phyloP scores from a whole-genome alignment of 2,797 vertebrate species.

The Halcyon smyrnensis region DNA sequence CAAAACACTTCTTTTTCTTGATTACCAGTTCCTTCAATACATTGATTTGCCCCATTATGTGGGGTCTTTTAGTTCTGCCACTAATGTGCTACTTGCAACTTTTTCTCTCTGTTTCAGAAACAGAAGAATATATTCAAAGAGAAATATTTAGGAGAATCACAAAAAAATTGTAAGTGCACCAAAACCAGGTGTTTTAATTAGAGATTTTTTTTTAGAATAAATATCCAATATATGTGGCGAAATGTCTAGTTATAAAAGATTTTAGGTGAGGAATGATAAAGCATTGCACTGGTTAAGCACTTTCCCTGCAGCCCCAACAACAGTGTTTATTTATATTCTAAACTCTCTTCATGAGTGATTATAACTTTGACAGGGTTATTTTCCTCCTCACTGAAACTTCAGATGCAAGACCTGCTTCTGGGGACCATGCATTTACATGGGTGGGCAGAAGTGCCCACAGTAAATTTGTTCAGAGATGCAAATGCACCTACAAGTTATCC shows the following conservation, averaged over 20 bases:
- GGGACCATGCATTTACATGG: neutral
- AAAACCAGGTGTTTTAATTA: neutral
- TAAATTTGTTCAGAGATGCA: neutral
- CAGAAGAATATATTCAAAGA: conserved; percentile 20
- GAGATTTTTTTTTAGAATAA: neutral
- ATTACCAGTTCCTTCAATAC: conserved; percentile 38
- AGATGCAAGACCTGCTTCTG: neutral
- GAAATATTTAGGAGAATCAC: neutral
- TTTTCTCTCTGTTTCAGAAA: conserved; percentile 26
- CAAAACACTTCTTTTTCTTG: conserved; percentile 55
- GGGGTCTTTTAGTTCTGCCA: neutral
- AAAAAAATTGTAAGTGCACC: neutral
- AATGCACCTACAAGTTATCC: neutral
- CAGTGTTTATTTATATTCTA: neutral
- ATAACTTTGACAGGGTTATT: neutral
- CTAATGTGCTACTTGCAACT: neutral
- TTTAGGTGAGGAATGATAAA: neutral
- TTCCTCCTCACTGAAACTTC: neutral
- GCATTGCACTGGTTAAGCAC: neutral
- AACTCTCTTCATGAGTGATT: neutral
- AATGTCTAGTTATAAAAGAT: neutral
- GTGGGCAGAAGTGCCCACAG: neutral
- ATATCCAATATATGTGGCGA: neutral
- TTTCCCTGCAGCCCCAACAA: neutral
- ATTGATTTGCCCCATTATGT: conserved; percentile 33